Base-by-base conservation (phyloP, 2,113 vertebrate species). In the Cyprinodon brontotheroides region DNA sequence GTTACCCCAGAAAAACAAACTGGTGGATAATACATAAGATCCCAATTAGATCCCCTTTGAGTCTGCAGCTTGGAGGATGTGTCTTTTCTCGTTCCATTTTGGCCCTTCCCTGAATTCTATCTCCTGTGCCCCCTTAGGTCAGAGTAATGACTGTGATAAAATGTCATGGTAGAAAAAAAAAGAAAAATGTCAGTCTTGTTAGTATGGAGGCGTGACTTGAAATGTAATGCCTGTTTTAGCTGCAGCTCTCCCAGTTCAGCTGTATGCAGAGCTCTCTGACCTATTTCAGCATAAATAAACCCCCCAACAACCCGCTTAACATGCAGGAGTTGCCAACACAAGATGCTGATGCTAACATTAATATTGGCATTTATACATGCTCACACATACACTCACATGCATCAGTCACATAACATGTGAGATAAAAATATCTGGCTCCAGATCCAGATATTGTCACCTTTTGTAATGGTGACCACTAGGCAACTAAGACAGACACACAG, bases 181-280 rank as follows among this genome's bases (percentile, higher is more conserved):
- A 81, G 85, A 86, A 85, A 92, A 91, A 91, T 89, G 88, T 81
- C 88, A 89, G 29, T 86, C 88, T 79, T 86, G 87, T 91, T 89
- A 89, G 83, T 40, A 75, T 69, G 81, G 81, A 74, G 77, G 79
- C 80, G 87, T 89, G 87, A 87, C 87, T 71, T 75, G 87, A 77
- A 87, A 80, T 72, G 17, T 60, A 82, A 86, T 89, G 69, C 22
- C 53, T 75, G 63, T 85, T 87, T 86, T 75, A 11, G 39, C 64
- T 62, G 36, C 80, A 60, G 59, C n/a, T 22, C 17, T 61, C 47
- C 73, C 36, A 41, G 62, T 11, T 39, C 37, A 64, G 8, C 15
- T 60, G 60, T 22, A 57, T 68, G 45, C 11, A 68, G 37, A 69
- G 13, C 59, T 57, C 75, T 50, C 47, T 82, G 83, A 87, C 75